phyloP scores from a whole-genome alignment of 1,140 invertebrate species.

The Calycopis cecrops region DNA sequence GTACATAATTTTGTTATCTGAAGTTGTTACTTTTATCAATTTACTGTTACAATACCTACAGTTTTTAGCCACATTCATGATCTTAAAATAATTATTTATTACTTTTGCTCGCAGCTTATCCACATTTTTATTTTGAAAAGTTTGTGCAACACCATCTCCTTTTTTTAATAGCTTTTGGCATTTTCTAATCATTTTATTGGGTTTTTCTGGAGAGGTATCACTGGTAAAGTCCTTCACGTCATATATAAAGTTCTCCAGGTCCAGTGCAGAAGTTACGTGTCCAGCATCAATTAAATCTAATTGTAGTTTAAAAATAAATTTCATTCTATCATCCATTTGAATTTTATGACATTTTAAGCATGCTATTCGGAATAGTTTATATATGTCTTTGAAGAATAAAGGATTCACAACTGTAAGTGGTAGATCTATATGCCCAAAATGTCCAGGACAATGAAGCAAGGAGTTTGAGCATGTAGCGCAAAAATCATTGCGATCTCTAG shows the following conservation, averaged over 20 bases:
- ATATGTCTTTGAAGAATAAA: conserved; percentile 87
- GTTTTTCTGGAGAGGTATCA: conserved; percentile 40
- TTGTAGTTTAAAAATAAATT: conserved; percentile 83
- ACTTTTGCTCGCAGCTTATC: conserved; percentile 78
- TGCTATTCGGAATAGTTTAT: conserved; percentile 79
- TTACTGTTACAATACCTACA: conserved; percentile 79
- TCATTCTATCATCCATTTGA: conserved; percentile 81
- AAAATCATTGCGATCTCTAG: conserved; percentile 77
- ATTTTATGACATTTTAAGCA: conserved; percentile 84
- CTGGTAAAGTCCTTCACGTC: conserved; percentile 50
- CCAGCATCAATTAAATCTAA: conserved; percentile 86
- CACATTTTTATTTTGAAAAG: conserved; percentile 76
- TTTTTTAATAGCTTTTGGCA: conserved; percentile 60
- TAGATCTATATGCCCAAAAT: conserved; percentile 97
- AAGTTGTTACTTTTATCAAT: conserved; percentile 78
- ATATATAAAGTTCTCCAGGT: conserved; percentile 76
- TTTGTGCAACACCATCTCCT: conserved; percentile 50
- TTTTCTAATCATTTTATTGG: conserved; percentile 56
- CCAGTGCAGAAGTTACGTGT: conserved; percentile 81
- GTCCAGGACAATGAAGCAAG: conserved; percentile 88
- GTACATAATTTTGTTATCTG: conserved; percentile 78
- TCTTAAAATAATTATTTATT: conserved; percentile 76
- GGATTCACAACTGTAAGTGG: conserved; percentile 95
- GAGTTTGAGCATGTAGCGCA: conserved; percentile 90
- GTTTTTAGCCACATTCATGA: conserved; percentile 73